Percentiles rank a stretch among this genome's conserved stretches.
Evolutionary conservation across 2,113 vertebrate genomes (phyloP).

Genomic region (Zosterops lateralis): DNA sequence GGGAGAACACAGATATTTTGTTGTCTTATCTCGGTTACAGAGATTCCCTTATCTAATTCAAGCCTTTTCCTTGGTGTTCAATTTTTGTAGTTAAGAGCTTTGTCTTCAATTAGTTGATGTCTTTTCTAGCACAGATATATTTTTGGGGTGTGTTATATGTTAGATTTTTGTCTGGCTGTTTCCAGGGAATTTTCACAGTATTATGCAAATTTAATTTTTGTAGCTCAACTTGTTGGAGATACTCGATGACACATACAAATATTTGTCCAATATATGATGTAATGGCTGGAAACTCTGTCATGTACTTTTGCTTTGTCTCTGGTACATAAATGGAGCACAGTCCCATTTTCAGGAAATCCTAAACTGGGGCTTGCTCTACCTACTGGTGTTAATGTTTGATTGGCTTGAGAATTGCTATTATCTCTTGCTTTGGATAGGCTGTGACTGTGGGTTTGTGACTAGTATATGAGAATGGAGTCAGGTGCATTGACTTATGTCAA

Average conservation of each 20-base stretch:
- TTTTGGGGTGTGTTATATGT: neutral
- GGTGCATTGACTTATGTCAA: neutral
- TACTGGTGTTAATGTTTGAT: neutral
- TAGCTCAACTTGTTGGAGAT: neutral
- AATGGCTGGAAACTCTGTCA: neutral
- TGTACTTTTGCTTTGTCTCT: neutral
- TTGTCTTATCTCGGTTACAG: neutral
- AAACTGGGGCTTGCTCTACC: neutral
- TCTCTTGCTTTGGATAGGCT: neutral
- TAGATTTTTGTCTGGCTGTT: neutral
- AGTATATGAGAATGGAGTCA: neutral
- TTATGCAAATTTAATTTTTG: neutral
- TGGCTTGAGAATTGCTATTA: neutral
- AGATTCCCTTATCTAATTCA: neutral
- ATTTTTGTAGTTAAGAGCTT: neutral
- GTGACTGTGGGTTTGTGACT: neutral
- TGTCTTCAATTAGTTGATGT: neutral
- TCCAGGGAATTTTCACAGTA: neutral
- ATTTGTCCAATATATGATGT: neutral
- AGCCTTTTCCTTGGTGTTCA: neutral
- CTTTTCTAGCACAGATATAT: neutral
- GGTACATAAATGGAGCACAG: neutral
- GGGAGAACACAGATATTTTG: neutral
- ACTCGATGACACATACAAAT: rapidly evolving
- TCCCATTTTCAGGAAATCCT: neutral